Percentiles rank a stretch among this genome's conserved stretches.
These are phyloP conservation scores for Tenrec ecaudatus DNA, from an alignment of 2,113 vertebrate species.

Conservation along the genomic window DNA sequence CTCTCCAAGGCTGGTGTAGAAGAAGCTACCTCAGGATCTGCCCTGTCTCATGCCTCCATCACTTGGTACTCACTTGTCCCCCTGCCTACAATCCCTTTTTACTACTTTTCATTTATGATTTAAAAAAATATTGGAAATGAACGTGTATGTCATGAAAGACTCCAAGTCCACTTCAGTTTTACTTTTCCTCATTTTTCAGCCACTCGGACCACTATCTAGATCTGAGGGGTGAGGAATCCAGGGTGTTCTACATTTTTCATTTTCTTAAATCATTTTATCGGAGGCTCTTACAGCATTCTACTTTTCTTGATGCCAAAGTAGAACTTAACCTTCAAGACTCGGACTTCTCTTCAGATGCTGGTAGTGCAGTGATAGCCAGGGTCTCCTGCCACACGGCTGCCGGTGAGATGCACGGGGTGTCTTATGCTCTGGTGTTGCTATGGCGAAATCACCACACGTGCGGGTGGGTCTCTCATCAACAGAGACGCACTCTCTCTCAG, in stretches of 20 bases:
- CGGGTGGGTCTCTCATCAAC: background rate
- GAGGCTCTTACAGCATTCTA: no score
- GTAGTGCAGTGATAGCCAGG: rapidly evolving
- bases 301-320: background rate
- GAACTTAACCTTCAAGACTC: background rate
- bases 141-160: no score
- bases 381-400: background rate
- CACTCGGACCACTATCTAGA: no score
- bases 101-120: background rate
- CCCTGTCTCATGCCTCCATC: rapidly evolving
- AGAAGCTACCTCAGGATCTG: no score
- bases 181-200: no score
- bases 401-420: background rate
- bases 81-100: background rate
- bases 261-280: no score
- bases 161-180: no score
- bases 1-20: background rate
- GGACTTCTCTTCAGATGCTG: rapidly evolving
- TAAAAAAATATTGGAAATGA: no score
- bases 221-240: no score
- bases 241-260: no score
- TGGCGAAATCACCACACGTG: background rate
- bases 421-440: background rate
- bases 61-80: background rate
- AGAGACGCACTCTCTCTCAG: background rate